phyloP scores from a whole-genome alignment of 2,888 invertebrate genomes.

The Gastrophysa polygoni region DNA sequence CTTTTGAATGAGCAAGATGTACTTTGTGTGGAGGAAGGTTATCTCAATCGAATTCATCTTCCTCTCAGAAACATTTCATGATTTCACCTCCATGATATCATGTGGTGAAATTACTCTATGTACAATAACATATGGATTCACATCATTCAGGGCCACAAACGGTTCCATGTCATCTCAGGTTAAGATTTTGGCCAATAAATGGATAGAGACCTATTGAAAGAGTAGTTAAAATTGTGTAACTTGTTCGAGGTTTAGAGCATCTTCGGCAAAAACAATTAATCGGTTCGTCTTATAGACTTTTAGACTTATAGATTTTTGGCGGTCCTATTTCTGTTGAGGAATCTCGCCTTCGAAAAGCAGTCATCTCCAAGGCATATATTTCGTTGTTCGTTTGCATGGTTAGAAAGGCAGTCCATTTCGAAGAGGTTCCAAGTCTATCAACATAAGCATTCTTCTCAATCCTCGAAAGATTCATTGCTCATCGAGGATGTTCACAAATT shows the following conservation, averaged over 20 bases:
- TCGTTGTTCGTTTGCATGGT: slow-evolving; percentile 26
- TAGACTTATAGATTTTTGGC: slow-evolving; percentile 34
- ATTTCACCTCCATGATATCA: too few relatives aligned
- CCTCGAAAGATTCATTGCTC: background rate
- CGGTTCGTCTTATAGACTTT: background rate
- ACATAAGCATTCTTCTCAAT: background rate
- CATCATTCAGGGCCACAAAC: background rate
- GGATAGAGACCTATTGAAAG: background rate
- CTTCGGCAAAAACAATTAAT: too few relatives aligned
- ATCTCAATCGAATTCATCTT: too few relatives aligned
- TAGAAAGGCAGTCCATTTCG: slow-evolving; percentile 22
- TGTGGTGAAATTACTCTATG: too few relatives aligned
- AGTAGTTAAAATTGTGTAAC: too few relatives aligned
- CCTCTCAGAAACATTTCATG: too few relatives aligned
- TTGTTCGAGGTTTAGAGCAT: too few relatives aligned
- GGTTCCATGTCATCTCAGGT: background rate
- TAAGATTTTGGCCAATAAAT: background rate
- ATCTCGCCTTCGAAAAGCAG: slow-evolving; percentile 29
- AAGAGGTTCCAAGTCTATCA: background rate
- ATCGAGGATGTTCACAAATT: background rate
- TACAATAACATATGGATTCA: background rate
- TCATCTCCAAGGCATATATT: slow-evolving; percentile 5
- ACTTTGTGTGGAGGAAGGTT: too few relatives aligned
- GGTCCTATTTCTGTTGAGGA: slow-evolving; percentile 38
- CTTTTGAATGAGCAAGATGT: too few relatives aligned